A percentile compares a stretch with the other conserved stretches of the same genome.
Evolutionary conservation across 2,888 invertebrate genomes (phyloP).

Genomic region (Aporophyla nigra): DNA sequence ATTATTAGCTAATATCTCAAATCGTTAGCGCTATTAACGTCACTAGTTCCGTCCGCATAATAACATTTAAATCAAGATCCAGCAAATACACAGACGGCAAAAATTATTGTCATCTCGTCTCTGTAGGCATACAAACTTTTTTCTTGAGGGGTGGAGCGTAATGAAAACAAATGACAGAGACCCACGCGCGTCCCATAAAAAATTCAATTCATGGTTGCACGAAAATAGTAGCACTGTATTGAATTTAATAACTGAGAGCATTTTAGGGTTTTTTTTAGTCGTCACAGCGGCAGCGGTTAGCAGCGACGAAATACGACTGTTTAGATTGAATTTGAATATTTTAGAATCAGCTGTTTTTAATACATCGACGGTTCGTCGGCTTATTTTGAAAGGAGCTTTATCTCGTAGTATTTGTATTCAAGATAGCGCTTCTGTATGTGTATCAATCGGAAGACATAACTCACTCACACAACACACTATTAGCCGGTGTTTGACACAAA

Average conservation of each 20-base stretch:
- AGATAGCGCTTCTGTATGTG: conserved; percentile 10
- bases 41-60: conserved; percentile 69
- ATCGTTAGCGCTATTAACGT: conserved; percentile 70
- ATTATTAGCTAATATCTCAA: conserved; percentile 74
- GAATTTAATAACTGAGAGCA: conserved; percentile 79
- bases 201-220: conserved; percentile 85
- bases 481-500: conserved; percentile 59
- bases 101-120: conserved; percentile 68
- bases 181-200: conserved; percentile 86
- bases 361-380: conserved; percentile 42
- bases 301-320: conserved; percentile 75
- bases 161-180: conserved; percentile 89
- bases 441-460: conserved; percentile 53
- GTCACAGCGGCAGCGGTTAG: conserved; percentile 64
- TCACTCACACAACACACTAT: conserved; percentile 33
- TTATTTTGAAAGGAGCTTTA: conserved; percentile 24
- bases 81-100: conserved; percentile 48
- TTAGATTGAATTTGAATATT: conserved; percentile 76
- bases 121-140: conserved; percentile 68
- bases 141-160: conserved; percentile 79
- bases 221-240: conserved; percentile 81
- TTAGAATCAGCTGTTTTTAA: conserved; percentile 72
- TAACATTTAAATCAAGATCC: conserved; percentile 73
- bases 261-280: conserved; percentile 74
- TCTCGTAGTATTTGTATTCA: background rate